Conservation (phyloP, 2,888 invertebrate genomes). For the Helicoverpa assulta region DNA sequence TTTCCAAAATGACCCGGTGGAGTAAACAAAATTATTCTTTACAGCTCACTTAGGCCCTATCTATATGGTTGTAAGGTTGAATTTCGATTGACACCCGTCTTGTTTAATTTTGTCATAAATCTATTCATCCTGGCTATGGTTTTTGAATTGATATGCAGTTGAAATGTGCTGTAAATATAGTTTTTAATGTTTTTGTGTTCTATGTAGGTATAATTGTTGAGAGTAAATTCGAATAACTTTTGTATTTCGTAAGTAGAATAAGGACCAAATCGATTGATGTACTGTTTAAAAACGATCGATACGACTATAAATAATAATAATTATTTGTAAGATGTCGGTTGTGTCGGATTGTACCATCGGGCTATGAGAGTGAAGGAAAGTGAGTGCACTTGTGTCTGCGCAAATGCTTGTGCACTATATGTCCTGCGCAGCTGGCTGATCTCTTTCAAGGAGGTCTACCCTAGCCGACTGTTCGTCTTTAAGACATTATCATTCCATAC, state of each 20-base stretch:
- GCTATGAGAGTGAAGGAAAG: no score
- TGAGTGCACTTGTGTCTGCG: no score
- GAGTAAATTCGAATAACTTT: not conserved
- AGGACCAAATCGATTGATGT: no score
- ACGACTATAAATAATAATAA: no score
- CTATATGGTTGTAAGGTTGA: fast-evolving
- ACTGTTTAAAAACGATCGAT: no score
- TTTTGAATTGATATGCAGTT: constrained; percentile 6
- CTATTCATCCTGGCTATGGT: not conserved
- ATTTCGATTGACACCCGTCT: not conserved
- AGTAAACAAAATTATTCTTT: not conserved
- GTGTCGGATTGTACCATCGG: no score
- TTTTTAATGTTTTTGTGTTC: constrained; percentile 10
- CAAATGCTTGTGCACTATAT: no score
- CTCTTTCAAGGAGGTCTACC: no score
- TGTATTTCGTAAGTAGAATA: not conserved
- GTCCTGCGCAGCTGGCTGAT: no score
- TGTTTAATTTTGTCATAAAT: constrained; percentile 6
- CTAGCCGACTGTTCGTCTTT: no score
- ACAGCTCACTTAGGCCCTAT: not conserved
- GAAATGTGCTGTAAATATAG: not conserved
- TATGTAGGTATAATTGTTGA: not conserved
- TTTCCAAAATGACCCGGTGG: constrained; percentile 31
- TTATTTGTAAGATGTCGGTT: not conserved
- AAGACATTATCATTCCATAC: no score